These are phyloP conservation scores for Calliopsis andreniformis DNA, from an alignment of 1,140 invertebrate species.

Conservation along the genomic window DNA sequence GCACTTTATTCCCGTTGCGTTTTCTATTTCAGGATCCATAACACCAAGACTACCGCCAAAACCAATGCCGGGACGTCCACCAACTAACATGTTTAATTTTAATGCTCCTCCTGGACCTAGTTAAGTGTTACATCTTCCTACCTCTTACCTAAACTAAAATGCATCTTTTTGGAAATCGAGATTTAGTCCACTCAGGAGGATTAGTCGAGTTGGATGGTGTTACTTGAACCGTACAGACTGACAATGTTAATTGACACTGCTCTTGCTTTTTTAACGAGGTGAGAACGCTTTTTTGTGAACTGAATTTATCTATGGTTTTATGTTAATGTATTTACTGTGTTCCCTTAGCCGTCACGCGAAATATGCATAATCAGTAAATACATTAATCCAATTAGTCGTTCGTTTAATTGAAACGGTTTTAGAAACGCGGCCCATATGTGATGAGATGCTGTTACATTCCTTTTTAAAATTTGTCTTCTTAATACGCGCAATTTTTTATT, in stretches of 20 bases:
- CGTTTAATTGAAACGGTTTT: slow-evolving; percentile 1
- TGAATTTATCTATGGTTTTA: background rate
- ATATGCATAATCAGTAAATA: background rate
- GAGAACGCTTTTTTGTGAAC: background rate
- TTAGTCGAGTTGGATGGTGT: slow-evolving; percentile 34
- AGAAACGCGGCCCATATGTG: slow-evolving; percentile 51
- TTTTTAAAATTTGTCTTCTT: slow-evolving; percentile 49
- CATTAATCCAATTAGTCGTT: slow-evolving; percentile 16
- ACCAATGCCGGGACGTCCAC: slow-evolving; percentile 77
- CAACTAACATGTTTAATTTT: slow-evolving; percentile 80
- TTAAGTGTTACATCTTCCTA: slow-evolving; percentile 68
- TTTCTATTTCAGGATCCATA: slow-evolving; percentile 71
- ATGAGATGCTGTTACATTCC: slow-evolving; percentile 67
- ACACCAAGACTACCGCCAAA: slow-evolving; percentile 81
- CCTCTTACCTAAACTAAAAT: slow-evolving; percentile 52
- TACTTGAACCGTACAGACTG: slow-evolving; percentile 17
- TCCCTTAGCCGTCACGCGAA: background rate
- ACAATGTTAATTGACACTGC: slow-evolving; percentile 35
- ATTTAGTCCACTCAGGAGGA: slow-evolving; percentile 61
- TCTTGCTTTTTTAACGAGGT: background rate
- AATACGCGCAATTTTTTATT: slow-evolving; percentile 54
- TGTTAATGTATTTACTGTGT: slow-evolving; percentile 33
- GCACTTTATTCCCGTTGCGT: background rate
- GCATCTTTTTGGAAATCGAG: slow-evolving; percentile 54
- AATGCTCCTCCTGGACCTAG: slow-evolving; percentile 77